Conservation (phyloP, 2,113 vertebrate genomes). For the Vidua macroura region DNA sequence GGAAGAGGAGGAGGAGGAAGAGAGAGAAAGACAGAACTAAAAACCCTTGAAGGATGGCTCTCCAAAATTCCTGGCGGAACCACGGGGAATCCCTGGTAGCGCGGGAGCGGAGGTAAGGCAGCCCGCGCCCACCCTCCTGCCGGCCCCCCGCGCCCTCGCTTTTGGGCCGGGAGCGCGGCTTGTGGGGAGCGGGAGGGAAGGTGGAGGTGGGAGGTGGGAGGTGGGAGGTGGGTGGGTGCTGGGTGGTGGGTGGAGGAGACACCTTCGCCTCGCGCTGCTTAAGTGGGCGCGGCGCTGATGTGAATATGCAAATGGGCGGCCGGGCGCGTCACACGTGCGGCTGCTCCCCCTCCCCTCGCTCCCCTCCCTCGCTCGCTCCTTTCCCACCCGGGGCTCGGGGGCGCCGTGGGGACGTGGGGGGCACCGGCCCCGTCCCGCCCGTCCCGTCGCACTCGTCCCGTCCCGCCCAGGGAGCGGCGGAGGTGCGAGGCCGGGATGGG, state of each 20-base stretch:
- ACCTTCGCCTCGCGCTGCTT: slow-evolving; percentile 66
- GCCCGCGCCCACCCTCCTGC: background rate
- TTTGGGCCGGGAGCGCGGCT: background rate
- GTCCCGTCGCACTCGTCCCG: background rate
- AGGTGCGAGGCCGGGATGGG: slow-evolving; percentile 71
- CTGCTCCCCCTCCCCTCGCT: slow-evolving; percentile 35
- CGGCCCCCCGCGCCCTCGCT: background rate
- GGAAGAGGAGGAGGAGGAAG: slow-evolving; percentile 75
- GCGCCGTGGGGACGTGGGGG: background rate
- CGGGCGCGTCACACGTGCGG: slow-evolving; percentile 79
- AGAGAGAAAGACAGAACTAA: slow-evolving; percentile 59
- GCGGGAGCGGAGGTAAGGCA: slow-evolving; percentile 75
- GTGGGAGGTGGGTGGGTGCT: background rate
- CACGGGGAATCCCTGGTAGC: slow-evolving; percentile 69
- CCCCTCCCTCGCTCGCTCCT: slow-evolving; percentile 56
- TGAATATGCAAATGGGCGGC: slow-evolving; percentile 75
- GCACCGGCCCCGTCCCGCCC: background rate
- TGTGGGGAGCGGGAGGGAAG: background rate
- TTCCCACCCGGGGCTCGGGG: background rate
- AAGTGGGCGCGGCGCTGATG: slow-evolving; percentile 73
- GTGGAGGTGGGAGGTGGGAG: background rate
- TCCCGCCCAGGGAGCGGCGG: background rate
- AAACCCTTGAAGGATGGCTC: slow-evolving; percentile 81
- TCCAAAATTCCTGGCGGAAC: slow-evolving; percentile 73
- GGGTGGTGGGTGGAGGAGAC: slow-evolving; percentile 51